Conservation (phyloP, 2,797 vertebrate species). For the Hozukius guyotensis region DNA sequence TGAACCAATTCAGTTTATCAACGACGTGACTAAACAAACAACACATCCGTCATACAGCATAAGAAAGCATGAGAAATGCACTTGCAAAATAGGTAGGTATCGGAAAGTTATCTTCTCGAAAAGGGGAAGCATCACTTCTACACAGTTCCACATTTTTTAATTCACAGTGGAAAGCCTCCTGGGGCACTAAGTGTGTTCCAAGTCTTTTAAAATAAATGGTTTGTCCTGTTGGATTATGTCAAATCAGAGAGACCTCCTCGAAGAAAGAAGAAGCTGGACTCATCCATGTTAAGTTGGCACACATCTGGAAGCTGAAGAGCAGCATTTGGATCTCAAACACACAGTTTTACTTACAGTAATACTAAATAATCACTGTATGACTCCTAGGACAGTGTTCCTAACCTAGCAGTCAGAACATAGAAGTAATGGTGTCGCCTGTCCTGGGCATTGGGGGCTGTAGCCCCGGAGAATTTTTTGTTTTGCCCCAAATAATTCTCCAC, state of each 20-base stretch:
- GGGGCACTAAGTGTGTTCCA: slow-evolving; percentile 18
- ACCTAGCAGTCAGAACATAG: neutral
- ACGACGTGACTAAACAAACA: neutral
- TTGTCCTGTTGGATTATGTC: slow-evolving; percentile 15
- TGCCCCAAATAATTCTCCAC: too few species aligned
- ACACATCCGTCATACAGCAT: neutral
- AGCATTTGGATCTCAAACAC: slow-evolving; percentile 84
- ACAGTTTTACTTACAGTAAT: neutral
- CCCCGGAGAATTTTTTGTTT: too few species aligned
- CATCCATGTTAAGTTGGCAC: slow-evolving; percentile 83
- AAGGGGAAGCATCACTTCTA: neutral
- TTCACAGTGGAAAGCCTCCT: neutral
- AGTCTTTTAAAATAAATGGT: slow-evolving; percentile 31
- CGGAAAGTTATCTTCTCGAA: neutral
- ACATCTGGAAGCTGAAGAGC: slow-evolving; percentile 87
- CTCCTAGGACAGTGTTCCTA: neutral
- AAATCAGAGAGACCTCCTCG: slow-evolving; percentile 69
- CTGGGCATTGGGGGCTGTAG: too few species aligned
- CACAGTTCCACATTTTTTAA: neutral
- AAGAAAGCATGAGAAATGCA: neutral
- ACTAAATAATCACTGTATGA: neutral
- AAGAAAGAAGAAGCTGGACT: slow-evolving; percentile 86
- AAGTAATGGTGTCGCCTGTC: too few species aligned
- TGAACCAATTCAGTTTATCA: neutral
- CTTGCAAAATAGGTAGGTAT: neutral